Evolutionary conservation across 2,797 vertebrate genomes (phyloP).

Genomic region (Sebastes nivosus): DNA sequence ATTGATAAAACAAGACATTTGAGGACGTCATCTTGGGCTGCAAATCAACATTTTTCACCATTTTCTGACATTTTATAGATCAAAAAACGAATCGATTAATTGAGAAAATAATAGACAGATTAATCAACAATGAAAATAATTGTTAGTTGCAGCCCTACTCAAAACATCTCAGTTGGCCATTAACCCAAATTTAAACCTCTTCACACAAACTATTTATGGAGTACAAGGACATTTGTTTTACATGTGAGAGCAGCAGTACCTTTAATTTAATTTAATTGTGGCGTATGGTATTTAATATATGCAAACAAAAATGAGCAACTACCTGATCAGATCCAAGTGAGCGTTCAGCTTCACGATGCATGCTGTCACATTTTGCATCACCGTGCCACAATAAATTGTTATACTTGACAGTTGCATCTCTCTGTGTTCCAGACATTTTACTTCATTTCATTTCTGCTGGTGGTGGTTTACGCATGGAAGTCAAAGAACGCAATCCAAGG

Average conservation of each 20-base stretch:
- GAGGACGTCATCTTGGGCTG: accelerated
- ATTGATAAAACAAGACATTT: no score
- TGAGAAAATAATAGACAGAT: no score
- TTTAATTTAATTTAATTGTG: not conserved
- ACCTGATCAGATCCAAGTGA: not conserved
- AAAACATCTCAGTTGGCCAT: not conserved
- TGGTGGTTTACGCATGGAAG: slow-evolving; percentile 83
- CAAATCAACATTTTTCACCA: no score
- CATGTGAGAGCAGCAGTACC: not conserved
- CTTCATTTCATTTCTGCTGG: slow-evolving; percentile 83
- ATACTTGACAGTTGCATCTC: not conserved
- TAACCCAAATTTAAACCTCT: not conserved
- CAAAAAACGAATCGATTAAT: no score
- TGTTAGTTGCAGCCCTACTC: not conserved
- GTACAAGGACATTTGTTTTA: not conserved
- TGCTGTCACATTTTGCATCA: not conserved
- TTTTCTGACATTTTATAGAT: no score
- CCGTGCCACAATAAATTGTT: not conserved
- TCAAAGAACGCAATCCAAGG: slow-evolving; percentile 73
- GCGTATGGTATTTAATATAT: not conserved
- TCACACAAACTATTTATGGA: not conserved
- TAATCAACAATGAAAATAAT: no score
- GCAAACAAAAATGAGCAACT: not conserved
- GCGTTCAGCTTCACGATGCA: not conserved
- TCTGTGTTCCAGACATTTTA: slow-evolving; percentile 82